Evolutionary conservation across 2,113 vertebrate species (phyloP), one percentile per base, ranked within the genome.

Genomic region (Myotis yumanensis): DNA sequence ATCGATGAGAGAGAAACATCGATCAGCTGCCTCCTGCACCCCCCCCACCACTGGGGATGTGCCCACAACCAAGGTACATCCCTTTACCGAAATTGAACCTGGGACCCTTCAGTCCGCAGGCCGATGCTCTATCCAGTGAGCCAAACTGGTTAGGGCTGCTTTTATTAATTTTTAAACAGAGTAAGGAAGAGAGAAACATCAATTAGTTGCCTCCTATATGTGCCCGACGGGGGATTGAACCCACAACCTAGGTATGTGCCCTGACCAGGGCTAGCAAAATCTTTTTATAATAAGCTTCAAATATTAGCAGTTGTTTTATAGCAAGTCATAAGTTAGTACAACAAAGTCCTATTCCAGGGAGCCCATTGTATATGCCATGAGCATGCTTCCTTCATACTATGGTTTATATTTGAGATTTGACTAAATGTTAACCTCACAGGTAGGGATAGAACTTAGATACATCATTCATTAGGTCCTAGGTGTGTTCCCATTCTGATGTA

Each of bases 241-340:
- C 30, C 14, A 66, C 12, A 66, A 15, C 12, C 30, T 66, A 62
- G 59, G 59, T 62, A 30, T 62, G 59, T 62, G 25, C 59, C 59
- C 59, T 62, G 25, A 62, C 64, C 64, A 66, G 64, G 30, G 30
- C 28, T 15, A 62, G 54, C n/a, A 73, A 59, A 1, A 7, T 52
- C 28, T 43, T 95, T 46, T 62, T 62, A 90, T 62, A 62, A 90
- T 59, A 86, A 95, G 20, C 16, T 75, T 51, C n/a, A 75, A 88
- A 59, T 88, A 11, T 77, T 85, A 89, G 43, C 23, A 87, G 0
- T 66, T 71, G 22, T n/a, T 64, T 86, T 40, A 85, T n/a, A 51
- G 15, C 16, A 79, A 71, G 16, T 92, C 4, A 25, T 52, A 96
- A 69, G 22, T 64, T 94, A 18, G 4, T 68, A 25, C 5, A 1